Evolutionary conservation across 2,888 invertebrate species (phyloP).

Genomic region (Nemotelus pantherinus): DNA sequence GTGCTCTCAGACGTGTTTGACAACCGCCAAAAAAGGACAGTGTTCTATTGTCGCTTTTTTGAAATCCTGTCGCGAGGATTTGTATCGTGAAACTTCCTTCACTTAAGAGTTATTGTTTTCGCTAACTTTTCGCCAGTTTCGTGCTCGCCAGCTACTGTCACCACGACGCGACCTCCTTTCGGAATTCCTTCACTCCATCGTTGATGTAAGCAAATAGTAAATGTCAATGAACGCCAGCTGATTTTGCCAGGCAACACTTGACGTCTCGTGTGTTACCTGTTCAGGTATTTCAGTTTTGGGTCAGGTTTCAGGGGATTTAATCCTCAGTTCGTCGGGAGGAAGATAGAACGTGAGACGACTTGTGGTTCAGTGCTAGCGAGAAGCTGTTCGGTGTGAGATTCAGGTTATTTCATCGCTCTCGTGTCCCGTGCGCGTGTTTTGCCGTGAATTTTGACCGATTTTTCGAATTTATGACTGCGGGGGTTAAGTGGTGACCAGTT

Average conservation of each 20-base stretch:
- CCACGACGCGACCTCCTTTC: background rate
- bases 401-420: conserved; percentile 3
- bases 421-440: conserved; percentile 16
- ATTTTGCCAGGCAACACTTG: conserved; percentile 4
- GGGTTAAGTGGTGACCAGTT: background rate
- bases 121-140: background rate
- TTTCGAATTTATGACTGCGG: conserved; percentile 5
- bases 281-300: conserved; percentile 18
- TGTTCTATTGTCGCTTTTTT: conserved; percentile 19
- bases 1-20: conserved; percentile 14
- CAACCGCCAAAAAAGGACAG: conserved; percentile 39
- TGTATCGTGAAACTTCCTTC: conserved; percentile 44
- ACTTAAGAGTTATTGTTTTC: background rate
- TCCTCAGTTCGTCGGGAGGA: conserved; percentile 15
- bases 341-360: conserved; percentile 15
- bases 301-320: conserved; percentile 25
- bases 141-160: background rate
- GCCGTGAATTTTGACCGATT: conserved; percentile 24
- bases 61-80: conserved; percentile 49
- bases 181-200: background rate
- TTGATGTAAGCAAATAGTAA: conserved; percentile 8
- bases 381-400: conserved; percentile 23
- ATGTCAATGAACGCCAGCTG: conserved; percentile 42
- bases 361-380: conserved; percentile 14
- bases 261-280: conserved; percentile 37